Evolutionary conservation across 2,113 vertebrate species (phyloP), one percentile per base, ranked within the genome.

Genomic region (Rallus limicola): DNA sequence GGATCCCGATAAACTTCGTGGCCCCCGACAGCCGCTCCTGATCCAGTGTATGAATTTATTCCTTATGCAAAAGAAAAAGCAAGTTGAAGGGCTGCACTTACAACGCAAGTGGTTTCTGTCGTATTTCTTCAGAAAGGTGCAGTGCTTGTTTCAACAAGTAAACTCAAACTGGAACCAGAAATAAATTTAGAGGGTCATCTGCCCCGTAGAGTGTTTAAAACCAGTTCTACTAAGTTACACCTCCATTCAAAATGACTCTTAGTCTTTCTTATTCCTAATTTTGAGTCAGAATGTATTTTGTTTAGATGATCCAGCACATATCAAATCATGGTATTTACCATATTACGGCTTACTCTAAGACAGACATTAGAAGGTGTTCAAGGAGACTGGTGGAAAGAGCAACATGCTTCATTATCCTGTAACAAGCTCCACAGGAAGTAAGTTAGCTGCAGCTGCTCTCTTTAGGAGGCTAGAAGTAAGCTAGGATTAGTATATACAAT

Each of bases 41-140:
- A 98, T 98, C 98, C 99, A 98, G 98, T 97, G 97, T 99, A 99
- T 85, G 98, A 98, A 97, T 98, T 98, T 97, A 98, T 98, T 98
- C 99, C 99, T 99, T 99, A 97, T 91, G 79, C 88, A 93, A 88
- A 95, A 97, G 90, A 96, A 93, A 93, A 92, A 88, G 33, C 42
- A 65, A 64, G 77, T 97, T 97, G 86, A 95, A 94, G 65, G 7
- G 38, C 0, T 62, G 67, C 67, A 77, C 62, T 36, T 87, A 67
- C 29, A 56, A 90, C n/a, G 77, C 19, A 21, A 0, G 80, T 38
- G 33, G 72, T 92, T 76, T 52, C 36, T 8, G 78, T 2, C 55
- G 13, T 55, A 78, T 52, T 56, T 69, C 24, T 75, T 79, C 6
- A 78, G 48, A 94, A 91, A 97, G 97, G 76, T 65, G 86, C 96